Evolutionary conservation across 2,113 vertebrate species (phyloP).

Genomic region (Podiceps cristatus): DNA sequence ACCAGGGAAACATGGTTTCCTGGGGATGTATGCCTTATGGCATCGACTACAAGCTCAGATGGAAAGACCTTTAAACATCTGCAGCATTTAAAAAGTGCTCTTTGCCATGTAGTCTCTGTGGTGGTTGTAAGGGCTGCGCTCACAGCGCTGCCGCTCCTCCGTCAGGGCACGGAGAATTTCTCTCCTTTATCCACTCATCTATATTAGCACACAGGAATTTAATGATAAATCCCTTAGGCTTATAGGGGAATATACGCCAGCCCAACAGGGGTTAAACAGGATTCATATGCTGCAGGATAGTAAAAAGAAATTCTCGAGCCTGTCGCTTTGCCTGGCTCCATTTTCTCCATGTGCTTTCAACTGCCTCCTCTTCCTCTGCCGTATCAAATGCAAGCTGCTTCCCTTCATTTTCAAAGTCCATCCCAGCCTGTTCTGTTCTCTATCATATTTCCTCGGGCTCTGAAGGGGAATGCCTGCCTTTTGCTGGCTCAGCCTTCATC

Average conservation of each 20-base stretch:
- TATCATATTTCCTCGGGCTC: neutral
- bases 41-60: neutral
- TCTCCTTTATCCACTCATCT: neutral
- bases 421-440: neutral
- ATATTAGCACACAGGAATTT: rapidly evolving
- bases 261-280: neutral
- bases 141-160: neutral
- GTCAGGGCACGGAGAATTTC: neutral
- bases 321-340: neutral
- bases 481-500: slow-evolving; percentile 15
- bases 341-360: neutral
- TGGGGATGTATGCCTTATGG: neutral
- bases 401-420: neutral
- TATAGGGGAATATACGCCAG: neutral
- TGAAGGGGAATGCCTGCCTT: neutral
- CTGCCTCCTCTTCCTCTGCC: neutral
- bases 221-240: neutral
- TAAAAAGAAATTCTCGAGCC: neutral
- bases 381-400: neutral
- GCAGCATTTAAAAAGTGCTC: neutral
- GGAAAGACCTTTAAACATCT: neutral
- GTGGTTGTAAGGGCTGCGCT: neutral
- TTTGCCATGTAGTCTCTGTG: neutral
- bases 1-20: neutral
- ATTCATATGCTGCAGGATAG: neutral